These are phyloP conservation scores for Huso huso DNA, from an alignment of 2,797 vertebrate genomes.

Conservation along the genomic window DNA sequence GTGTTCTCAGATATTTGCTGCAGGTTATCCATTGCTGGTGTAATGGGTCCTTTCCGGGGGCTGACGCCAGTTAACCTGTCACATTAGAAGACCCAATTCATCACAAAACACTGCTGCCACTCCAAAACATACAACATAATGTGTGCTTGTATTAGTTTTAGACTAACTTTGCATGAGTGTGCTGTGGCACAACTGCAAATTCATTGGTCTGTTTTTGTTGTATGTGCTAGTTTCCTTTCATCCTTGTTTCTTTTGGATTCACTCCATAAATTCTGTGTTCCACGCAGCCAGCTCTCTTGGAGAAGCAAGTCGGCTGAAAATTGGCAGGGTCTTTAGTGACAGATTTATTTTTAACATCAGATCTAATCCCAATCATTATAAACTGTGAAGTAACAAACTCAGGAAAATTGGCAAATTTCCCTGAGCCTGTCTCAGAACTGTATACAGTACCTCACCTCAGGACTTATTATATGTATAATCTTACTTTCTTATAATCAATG, in stretches of 20 bases:
- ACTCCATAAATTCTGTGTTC: neutral
- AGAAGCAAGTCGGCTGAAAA: neutral
- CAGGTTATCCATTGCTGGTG: neutral
- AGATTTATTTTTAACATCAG: slow-evolving; percentile 1
- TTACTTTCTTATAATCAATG: neutral
- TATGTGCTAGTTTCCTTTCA: neutral
- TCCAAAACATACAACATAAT: neutral
- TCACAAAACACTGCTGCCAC: neutral
- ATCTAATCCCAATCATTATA: slow-evolving; percentile 9
- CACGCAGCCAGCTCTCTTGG: slow-evolving; percentile 2
- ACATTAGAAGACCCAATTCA: neutral
- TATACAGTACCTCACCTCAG: neutral
- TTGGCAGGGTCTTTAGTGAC: neutral
- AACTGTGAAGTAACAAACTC: slow-evolving; percentile 6
- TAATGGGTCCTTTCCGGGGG: neutral
- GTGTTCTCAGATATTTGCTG: neutral
- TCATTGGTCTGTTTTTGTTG: neutral
- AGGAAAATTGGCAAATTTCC: neutral
- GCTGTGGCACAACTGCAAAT: slow-evolving; percentile 6
- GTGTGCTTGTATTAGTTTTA: slow-evolving; percentile 8
- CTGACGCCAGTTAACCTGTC: neutral
- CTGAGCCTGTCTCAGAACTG: neutral
- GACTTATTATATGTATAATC: neutral
- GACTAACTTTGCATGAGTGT: slow-evolving; percentile 1
- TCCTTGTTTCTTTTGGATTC: slow-evolving; percentile 6